Evolutionary conservation across 2,113 vertebrate species (phyloP), one percentile per base, ranked within the genome.

Genomic region (Ramphastos sulfuratus): DNA sequence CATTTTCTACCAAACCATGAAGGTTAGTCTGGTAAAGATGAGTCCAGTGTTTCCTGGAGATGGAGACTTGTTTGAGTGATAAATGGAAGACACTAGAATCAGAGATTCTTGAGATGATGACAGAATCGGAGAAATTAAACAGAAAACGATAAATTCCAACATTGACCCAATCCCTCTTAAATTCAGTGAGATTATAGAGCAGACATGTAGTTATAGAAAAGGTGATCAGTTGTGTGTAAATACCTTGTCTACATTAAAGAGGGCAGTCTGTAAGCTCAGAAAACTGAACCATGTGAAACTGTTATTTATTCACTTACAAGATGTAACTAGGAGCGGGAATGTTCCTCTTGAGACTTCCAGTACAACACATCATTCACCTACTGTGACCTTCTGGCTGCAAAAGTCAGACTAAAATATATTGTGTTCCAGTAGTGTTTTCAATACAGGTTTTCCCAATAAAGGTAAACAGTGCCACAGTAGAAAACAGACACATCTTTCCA

Each of bases 271-370:
- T 56, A 72, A 60, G 5, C 13, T 60, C 27, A 75, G 55, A 78
- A 92, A 69, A 58, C 8, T 9, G 11, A 92, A 12, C 8, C 6
- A 2, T 5, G 24, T 58, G 27, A 66, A 48, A 60, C 20, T 9
- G 61, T 63, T 63, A 39, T 67, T 78, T 17, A 52, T 95, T 85
- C 52, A 46, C 16, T 59, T 77, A 46, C 3, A 59, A 19, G 28
- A 31, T 67, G 46, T 0, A 6, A 21, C 0, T 1, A 65, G 18
- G 21, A 55, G 19, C 2, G 1, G 46, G 39, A 8, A 61, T 56
- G 15, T 59, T 82, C 42, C 46, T 64, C n/a, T 46, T 87, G 59
- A 46, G 12, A 15, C 7, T 88, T 78, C 27, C 44, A 75, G 48
- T 9, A 56, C 33, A 63, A 46, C 12, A 11, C 48, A 12, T 28